Conservation (phyloP, 2,888 invertebrate species). For the Harpalus rubripes region DNA sequence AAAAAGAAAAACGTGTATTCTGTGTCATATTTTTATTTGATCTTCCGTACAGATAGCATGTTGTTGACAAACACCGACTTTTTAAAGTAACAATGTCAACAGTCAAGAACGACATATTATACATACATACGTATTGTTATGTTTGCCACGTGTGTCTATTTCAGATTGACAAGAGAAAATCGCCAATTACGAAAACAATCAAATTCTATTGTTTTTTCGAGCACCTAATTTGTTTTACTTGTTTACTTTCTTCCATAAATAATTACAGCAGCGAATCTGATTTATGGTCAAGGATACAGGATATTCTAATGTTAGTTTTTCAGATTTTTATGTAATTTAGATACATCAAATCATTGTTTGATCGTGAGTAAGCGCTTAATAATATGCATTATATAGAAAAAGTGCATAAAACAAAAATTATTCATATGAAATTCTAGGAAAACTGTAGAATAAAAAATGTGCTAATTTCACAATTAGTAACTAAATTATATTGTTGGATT, state of each 20-base stretch:
- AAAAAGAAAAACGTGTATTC: background rate
- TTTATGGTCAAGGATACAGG: constrained; percentile 57
- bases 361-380: background rate
- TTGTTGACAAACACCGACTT: background rate
- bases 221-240: constrained; percentile 40
- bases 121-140: constrained; percentile 2
- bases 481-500: background rate
- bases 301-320: constrained; percentile 38
- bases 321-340: constrained; percentile 37
- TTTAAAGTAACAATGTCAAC: constrained; percentile 15
- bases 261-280: constrained; percentile 45
- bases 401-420: background rate
- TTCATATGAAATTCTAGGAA: background rate
- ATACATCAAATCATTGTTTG: constrained; percentile 29
- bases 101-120: constrained; percentile 13
- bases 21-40: background rate
- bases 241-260: constrained; percentile 58
- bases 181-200: constrained; percentile 19
- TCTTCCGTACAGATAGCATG: background rate
- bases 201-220: constrained; percentile 53
- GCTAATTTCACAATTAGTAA: background rate
- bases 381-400: background rate
- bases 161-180: constrained; percentile 34
- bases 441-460: background rate
- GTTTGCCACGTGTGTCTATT: background rate